Conservation (phyloP, 2,888 invertebrate genomes). For the Pseudococcus viburni region DNA sequence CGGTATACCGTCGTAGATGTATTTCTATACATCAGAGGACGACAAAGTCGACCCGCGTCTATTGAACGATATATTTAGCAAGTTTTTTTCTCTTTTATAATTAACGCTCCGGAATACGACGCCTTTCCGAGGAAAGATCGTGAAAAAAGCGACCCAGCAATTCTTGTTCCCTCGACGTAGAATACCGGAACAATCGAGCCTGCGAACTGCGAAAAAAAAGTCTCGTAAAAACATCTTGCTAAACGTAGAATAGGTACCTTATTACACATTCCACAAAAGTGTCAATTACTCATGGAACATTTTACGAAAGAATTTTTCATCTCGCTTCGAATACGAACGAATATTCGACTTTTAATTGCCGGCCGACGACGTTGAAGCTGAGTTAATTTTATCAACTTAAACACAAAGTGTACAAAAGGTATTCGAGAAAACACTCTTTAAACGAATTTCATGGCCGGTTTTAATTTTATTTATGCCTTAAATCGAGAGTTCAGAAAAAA, state of each 20-base stretch:
- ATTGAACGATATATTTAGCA: too few species aligned
- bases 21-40: too few species aligned
- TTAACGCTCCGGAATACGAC: background rate
- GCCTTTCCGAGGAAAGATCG: too few species aligned
- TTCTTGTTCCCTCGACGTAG: too few species aligned
- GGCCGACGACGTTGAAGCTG: background rate
- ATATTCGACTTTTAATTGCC: background rate
- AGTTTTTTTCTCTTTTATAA: background rate
- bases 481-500: slow-evolving; percentile 15
- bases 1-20: background rate
- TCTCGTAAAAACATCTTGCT: background rate
- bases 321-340: background rate
- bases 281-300: background rate
- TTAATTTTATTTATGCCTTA: background rate
- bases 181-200: too few species aligned
- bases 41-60: too few species aligned
- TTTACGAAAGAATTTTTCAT: background rate
- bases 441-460: slow-evolving; percentile 23
- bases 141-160: too few species aligned
- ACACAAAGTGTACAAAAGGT: background rate
- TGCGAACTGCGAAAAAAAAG: background rate
- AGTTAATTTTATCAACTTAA: background rate
- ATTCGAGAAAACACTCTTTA: slow-evolving; percentile 2
- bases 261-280: background rate
- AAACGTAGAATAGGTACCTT: too few species aligned